Evolutionary conservation across 2,113 vertebrate species (phyloP).

Genomic region (Tragelaphus scriptus): DNA sequence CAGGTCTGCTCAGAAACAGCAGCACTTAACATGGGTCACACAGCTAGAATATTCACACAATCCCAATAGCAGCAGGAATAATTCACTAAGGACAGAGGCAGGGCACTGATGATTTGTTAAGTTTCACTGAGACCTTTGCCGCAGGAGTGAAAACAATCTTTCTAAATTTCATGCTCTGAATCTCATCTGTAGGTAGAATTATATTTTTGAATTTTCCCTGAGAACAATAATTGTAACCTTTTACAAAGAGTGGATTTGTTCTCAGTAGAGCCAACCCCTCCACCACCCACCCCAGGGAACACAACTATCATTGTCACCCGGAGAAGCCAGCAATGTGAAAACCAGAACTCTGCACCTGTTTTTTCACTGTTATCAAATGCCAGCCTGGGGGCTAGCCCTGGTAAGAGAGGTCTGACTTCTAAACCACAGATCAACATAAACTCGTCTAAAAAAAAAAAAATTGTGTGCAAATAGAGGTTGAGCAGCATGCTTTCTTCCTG

Average conservation of each 20-base stretch:
- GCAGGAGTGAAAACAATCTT: background rate
- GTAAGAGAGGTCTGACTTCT: background rate
- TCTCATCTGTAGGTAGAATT: background rate
- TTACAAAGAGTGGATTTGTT: background rate
- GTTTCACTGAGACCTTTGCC: background rate
- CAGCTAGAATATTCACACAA: background rate
- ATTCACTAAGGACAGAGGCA: background rate
- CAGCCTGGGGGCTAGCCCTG: background rate
- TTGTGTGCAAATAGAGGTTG: slow-evolving; percentile 17
- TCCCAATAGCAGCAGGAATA: background rate
- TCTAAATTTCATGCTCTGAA: background rate
- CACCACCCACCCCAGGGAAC: background rate
- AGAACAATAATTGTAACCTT: slow-evolving; percentile 29
- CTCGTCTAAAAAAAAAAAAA: background rate
- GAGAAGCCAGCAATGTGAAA: background rate
- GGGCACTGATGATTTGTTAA: background rate
- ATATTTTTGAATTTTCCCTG: background rate
- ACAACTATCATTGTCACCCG: background rate
- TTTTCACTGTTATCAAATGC: background rate
- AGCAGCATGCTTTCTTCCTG: background rate
- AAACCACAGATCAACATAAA: background rate
- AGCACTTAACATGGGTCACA: background rate
- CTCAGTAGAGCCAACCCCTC: background rate
- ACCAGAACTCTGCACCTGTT: background rate
- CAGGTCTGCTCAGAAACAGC: background rate